phyloP scores from a whole-genome alignment of 2,888 invertebrate species.

The Hermaeophaga mercurialis region DNA sequence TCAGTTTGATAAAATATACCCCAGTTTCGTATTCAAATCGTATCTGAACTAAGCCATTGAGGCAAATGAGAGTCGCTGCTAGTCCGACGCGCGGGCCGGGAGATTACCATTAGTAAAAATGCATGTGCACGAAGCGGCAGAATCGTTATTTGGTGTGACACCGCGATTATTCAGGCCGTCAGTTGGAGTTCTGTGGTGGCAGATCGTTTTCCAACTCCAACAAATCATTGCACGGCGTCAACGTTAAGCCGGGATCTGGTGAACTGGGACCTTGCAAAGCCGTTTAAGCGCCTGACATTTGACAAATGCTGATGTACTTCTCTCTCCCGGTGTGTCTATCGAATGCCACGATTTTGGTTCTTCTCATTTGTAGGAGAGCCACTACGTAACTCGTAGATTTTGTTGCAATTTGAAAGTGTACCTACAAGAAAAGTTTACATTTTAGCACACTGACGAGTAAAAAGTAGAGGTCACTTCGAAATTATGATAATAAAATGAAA shows the following conservation, averaged over 20 bases:
- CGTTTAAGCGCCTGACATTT: conserved; percentile 36
- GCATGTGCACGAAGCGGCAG: conserved; percentile 44
- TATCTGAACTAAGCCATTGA: conserved; percentile 15
- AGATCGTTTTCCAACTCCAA: conserved; percentile 40
- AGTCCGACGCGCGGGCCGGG: conserved; percentile 9
- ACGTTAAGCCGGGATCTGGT: conserved; percentile 45
- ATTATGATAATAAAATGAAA: conserved; percentile 56
- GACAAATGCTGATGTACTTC: conserved; percentile 39
- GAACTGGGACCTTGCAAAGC: conserved; percentile 31
- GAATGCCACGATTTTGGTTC: no score
- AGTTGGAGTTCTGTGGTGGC: conserved; percentile 32
- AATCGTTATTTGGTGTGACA: conserved; percentile 47
- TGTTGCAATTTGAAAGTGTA: no score
- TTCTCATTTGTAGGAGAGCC: no score
- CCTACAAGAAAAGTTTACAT: no score
- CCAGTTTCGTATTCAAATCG: no score
- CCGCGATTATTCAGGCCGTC: conserved; percentile 37
- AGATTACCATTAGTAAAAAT: conserved; percentile 48
- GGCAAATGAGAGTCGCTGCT: conserved; percentile 8
- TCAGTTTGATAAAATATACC: no score
- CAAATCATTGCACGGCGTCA: conserved; percentile 55
- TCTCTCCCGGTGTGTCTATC: conserved; percentile 8
- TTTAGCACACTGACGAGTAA: no score
- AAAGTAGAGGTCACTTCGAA: no score
- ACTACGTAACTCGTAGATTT: no score